A percentile compares a stretch with the other conserved stretches of the same genome.
These are phyloP conservation scores for Drosophila tanythrix DNA, from an alignment of 2,888 invertebrate genomes.

Conservation along the genomic window DNA sequence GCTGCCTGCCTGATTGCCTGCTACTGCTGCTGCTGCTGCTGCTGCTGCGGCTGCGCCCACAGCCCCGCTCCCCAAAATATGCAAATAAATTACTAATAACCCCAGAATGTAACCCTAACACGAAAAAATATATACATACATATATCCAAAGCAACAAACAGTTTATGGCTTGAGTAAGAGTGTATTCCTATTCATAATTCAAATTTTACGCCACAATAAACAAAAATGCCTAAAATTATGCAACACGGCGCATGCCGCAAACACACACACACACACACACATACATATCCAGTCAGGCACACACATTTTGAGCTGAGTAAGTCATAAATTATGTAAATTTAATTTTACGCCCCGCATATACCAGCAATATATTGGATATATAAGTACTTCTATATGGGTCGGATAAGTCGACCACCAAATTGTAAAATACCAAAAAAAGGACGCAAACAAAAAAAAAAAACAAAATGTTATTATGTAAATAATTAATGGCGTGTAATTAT, in stretches of 20 bases:
- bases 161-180: constrained; percentile 33
- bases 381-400: constrained; percentile 22
- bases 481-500: constrained; percentile 83
- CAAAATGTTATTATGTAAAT: constrained; percentile 78
- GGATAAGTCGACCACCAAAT: constrained; percentile 59
- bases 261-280: constrained; percentile 36
- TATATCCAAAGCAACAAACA: constrained; percentile 31
- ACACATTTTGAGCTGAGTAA: constrained; percentile 75
- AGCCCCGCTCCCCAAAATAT: constrained; percentile 65
- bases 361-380: constrained; percentile 43
- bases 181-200: constrained; percentile 78
- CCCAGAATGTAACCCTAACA: constrained; percentile 77
- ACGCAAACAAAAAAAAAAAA: constrained; percentile 8
- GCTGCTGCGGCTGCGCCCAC: constrained; percentile 53
- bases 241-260: constrained; percentile 68
- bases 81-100: constrained; percentile 80
- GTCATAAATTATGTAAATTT: constrained; percentile 80
- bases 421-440: constrained; percentile 23
- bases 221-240: constrained; percentile 81
- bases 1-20: background rate
- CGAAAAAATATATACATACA: constrained; percentile 40
- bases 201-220: constrained; percentile 80
- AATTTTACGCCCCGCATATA: constrained; percentile 74
- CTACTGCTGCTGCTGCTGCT: constrained; percentile 28
- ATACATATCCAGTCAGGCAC: constrained; percentile 19